Evolutionary conservation across 2,888 invertebrate genomes (phyloP).

Genomic region (Temnothorax ravouxi): DNA sequence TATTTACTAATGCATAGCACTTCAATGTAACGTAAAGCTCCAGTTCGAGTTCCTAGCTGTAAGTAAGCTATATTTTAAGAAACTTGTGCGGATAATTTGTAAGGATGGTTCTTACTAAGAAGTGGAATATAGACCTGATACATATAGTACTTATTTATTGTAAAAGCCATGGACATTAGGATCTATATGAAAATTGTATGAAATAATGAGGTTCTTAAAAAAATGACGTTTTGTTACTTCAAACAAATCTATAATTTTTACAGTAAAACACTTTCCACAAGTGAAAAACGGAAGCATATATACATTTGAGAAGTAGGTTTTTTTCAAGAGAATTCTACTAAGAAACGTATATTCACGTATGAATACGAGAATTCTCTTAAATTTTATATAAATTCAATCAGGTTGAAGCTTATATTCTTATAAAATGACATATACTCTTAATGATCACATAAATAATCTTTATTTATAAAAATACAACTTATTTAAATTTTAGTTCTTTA

Average conservation of each 20-base stretch:
- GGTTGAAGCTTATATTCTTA: neutral
- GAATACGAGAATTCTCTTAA: neutral
- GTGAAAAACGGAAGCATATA: neutral
- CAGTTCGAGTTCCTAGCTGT: conserved; percentile 52
- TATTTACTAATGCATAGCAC: neutral
- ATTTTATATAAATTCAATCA: neutral
- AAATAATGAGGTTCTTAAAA: conserved; percentile 24
- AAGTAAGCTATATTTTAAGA: conserved; percentile 65
- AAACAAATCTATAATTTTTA: neutral
- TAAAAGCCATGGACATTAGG: neutral
- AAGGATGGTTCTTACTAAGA: conserved; percentile 62
- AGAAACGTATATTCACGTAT: neutral
- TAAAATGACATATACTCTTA: neutral
- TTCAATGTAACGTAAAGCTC: neutral
- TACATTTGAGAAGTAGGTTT: neutral
- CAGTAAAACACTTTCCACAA: neutral
- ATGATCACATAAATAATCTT: neutral
- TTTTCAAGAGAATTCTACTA: neutral
- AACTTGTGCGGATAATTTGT: conserved; percentile 64
- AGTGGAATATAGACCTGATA: neutral
- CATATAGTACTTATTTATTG: conserved; percentile 9
- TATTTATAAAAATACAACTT: conserved; percentile 36
- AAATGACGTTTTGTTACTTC: neutral
- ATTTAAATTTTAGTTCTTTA: conserved; percentile 1
- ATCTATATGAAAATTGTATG: conserved; percentile 24